These are phyloP conservation scores for Encarsia formosa DNA, from an alignment of 2,888 invertebrate species.

Conservation along the genomic window DNA sequence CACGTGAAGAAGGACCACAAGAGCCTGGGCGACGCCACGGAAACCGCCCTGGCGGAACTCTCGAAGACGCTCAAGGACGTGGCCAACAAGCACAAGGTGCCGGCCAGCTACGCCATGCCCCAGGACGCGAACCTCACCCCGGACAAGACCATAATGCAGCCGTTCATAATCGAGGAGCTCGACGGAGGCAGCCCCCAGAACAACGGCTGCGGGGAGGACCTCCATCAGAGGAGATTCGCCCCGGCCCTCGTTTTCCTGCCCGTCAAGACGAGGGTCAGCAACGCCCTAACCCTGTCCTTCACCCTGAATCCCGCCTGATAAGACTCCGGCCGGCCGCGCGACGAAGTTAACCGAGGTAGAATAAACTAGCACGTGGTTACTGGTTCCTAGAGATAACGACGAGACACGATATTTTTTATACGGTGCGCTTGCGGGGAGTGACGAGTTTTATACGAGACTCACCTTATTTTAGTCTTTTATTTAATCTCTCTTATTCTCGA, in stretches of 20 bases:
- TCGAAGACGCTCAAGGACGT: slow-evolving; percentile 55
- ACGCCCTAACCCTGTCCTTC: slow-evolving; percentile 85
- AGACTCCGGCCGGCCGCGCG: not conserved
- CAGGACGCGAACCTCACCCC: slow-evolving; percentile 51
- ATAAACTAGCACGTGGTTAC: slow-evolving; percentile 37
- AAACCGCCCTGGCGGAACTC: slow-evolving; percentile 52
- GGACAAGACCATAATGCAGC: slow-evolving; percentile 81
- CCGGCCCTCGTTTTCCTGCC: slow-evolving; percentile 93
- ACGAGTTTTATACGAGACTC: too few relatives aligned
- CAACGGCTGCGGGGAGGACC: slow-evolving; percentile 36
- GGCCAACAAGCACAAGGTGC: slow-evolving; percentile 56
- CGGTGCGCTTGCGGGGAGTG: not conserved
- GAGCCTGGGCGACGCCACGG: slow-evolving; percentile 43
- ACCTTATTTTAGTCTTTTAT: too few relatives aligned
- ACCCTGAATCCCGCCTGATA: slow-evolving; percentile 86
- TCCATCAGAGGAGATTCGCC: slow-evolving; percentile 60
- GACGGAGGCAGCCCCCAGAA: slow-evolving; percentile 34
- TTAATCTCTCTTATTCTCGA: too few relatives aligned
- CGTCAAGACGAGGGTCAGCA: slow-evolving; percentile 80
- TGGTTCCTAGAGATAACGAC: slow-evolving; percentile 39
- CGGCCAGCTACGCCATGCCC: slow-evolving; percentile 66
- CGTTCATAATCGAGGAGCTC: slow-evolving; percentile 77
- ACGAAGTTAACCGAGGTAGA: too few relatives aligned
- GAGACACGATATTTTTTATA: not conserved
- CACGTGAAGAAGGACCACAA: slow-evolving; percentile 54